phyloP scores from a whole-genome alignment of 2,113 vertebrate species.

The Orycteropus afer region DNA sequence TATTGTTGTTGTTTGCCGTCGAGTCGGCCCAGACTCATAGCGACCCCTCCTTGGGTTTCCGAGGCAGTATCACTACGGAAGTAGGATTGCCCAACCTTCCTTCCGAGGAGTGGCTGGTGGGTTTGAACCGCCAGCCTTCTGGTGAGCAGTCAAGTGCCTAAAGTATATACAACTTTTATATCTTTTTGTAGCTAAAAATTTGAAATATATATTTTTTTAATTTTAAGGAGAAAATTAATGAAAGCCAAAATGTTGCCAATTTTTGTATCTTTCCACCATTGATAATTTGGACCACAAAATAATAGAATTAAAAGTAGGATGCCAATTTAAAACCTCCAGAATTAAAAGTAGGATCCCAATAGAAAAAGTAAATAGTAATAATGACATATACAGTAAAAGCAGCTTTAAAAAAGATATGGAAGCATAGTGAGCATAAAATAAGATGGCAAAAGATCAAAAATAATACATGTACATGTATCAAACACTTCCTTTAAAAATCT shows the following conservation, averaged over 20 bases:
- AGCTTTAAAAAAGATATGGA: not conserved
- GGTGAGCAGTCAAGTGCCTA: too few relatives aligned
- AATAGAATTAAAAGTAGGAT: not conserved
- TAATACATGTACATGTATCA: not conserved
- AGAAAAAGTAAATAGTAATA: not conserved
- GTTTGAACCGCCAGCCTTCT: too few relatives aligned
- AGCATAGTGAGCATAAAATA: not conserved
- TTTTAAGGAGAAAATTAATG: not conserved
- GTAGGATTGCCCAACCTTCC: too few relatives aligned
- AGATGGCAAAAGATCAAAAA: not conserved
- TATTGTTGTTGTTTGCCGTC: too few relatives aligned
- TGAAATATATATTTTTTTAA: not conserved
- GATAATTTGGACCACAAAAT: not conserved
- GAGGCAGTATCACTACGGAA: too few relatives aligned
- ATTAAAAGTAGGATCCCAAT: not conserved
- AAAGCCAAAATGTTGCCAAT: not conserved
- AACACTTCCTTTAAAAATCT: not conserved
- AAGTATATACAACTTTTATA: not conserved
- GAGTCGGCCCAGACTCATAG: too few relatives aligned
- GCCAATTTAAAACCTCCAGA: not conserved
- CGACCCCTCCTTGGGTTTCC: too few relatives aligned
- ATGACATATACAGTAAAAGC: not conserved
- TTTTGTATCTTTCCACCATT: not conserved
- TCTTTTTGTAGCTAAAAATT: not conserved
- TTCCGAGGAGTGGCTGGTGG: too few relatives aligned